Conservation (phyloP, 2,797 vertebrate genomes). For the Crypturellus tataupa region DNA sequence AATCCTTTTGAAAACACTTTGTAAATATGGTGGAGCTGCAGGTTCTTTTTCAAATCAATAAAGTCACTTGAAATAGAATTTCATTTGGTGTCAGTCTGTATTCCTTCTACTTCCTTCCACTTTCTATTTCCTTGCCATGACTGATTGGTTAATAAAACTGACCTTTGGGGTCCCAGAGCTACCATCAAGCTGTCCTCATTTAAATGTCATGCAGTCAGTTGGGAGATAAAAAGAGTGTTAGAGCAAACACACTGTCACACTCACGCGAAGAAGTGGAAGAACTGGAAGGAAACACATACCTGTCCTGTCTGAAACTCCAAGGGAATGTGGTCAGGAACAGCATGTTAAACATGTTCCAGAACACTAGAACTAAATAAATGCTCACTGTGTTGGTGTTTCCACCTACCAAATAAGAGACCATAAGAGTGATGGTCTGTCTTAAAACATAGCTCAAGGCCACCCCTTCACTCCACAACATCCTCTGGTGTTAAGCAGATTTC, state of each 20-base stretch:
- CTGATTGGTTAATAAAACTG: neutral
- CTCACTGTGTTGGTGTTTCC: neutral
- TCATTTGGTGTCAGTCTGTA: neutral
- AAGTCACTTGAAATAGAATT: conserved; percentile 32
- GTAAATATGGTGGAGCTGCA: conserved; percentile 62
- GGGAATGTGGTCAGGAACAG: neutral
- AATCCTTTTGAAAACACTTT: conserved; percentile 28
- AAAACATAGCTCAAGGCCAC: neutral
- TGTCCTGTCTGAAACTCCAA: neutral
- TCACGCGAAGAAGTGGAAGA: neutral
- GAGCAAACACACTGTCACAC: neutral
- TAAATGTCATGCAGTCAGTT: neutral
- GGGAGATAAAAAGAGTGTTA: neutral
- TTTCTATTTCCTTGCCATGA: neutral
- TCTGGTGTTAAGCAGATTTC: neutral
- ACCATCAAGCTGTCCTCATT: neutral
- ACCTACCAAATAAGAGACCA: neutral
- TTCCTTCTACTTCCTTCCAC: neutral
- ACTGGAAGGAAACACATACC: neutral
- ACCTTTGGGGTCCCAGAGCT: neutral
- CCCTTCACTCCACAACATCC: neutral
- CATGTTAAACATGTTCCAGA: neutral
- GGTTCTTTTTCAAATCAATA: conserved; percentile 64
- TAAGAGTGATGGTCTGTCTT: neutral
- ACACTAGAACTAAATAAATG: neutral